These are phyloP conservation scores for Ophonus ardosiacus DNA, from an alignment of 2,888 invertebrate species.

Conservation along the genomic window DNA sequence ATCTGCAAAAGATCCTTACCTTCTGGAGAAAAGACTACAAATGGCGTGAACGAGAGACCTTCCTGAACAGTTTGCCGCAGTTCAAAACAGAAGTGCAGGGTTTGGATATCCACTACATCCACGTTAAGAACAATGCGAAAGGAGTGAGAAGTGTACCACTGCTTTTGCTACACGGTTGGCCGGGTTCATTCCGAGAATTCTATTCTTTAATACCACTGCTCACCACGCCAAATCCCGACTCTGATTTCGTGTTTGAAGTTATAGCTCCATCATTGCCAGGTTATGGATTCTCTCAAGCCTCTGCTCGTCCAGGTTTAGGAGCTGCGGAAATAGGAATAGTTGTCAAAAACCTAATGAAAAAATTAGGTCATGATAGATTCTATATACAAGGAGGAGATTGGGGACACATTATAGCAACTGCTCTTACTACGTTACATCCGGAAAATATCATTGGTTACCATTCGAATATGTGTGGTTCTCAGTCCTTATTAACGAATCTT, in stretches of 20 bases:
- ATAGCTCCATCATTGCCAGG: slow-evolving; percentile 79
- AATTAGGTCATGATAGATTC: slow-evolving; percentile 82
- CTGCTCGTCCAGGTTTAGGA: slow-evolving; percentile 81
- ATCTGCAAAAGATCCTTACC: slow-evolving; percentile 82
- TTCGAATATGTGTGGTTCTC: slow-evolving; percentile 76
- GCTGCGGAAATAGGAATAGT: slow-evolving; percentile 79
- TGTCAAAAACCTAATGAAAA: slow-evolving; percentile 83
- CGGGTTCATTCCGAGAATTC: slow-evolving; percentile 91
- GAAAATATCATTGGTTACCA: slow-evolving; percentile 78
- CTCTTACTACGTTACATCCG: slow-evolving; percentile 83
- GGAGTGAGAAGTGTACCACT: slow-evolving; percentile 79
- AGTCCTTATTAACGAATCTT: slow-evolving; percentile 49
- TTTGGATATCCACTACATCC: slow-evolving; percentile 83
- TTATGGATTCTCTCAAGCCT: slow-evolving; percentile 77
- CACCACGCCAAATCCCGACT: slow-evolving; percentile 73
- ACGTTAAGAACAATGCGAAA: slow-evolving; percentile 75
- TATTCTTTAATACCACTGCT: slow-evolving; percentile 85
- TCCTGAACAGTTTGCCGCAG: slow-evolving; percentile 83
- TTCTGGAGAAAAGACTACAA: slow-evolving; percentile 88
- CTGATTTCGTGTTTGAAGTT: slow-evolving; percentile 82
- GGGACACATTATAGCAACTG: slow-evolving; percentile 82
- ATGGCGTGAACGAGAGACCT: slow-evolving; percentile 81
- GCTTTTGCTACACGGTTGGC: slow-evolving; percentile 92
- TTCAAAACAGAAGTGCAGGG: slow-evolving; percentile 86
- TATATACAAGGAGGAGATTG: slow-evolving; percentile 90